Conservation (phyloP, 2,113 vertebrate species). For the Cervus canadensis region DNA sequence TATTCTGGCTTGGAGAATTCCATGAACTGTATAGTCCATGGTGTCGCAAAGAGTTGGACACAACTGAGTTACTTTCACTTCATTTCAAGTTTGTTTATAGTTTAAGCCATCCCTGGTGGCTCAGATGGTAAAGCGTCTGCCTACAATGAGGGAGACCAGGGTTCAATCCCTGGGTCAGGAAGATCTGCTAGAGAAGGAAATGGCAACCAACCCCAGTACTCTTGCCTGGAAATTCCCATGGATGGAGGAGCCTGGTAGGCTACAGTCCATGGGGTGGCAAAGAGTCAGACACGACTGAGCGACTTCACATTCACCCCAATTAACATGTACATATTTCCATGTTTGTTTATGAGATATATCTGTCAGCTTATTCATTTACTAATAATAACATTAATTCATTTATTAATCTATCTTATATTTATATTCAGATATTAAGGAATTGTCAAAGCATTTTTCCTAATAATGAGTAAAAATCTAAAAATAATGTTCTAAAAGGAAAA, state of each 20-base stretch:
- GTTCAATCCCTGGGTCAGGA: too few species aligned
- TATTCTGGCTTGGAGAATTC: neutral
- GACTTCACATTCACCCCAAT: neutral
- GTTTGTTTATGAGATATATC: neutral
- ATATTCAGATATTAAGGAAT: neutral
- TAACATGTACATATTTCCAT: neutral
- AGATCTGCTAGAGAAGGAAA: too few species aligned
- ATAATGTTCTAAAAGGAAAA: neutral
- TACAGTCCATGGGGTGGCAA: too few species aligned
- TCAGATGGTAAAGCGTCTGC: too few species aligned
- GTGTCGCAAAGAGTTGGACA: neutral
- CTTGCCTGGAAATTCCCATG: too few species aligned
- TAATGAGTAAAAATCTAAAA: neutral
- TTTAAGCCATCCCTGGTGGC: neutral
- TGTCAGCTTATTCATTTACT: neutral
- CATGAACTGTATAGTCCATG: neutral
- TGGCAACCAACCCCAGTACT: too few species aligned
- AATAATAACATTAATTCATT: neutral
- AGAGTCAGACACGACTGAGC: too few species aligned
- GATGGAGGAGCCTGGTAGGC: too few species aligned
- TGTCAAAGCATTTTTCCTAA: neutral
- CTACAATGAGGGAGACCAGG: too few species aligned
- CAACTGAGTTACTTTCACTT: neutral
- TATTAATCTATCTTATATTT: neutral
- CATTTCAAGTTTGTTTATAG: neutral